Base-by-base conservation (phyloP, 1,140 invertebrate genomes). In the Penaeus japonicus region DNA sequence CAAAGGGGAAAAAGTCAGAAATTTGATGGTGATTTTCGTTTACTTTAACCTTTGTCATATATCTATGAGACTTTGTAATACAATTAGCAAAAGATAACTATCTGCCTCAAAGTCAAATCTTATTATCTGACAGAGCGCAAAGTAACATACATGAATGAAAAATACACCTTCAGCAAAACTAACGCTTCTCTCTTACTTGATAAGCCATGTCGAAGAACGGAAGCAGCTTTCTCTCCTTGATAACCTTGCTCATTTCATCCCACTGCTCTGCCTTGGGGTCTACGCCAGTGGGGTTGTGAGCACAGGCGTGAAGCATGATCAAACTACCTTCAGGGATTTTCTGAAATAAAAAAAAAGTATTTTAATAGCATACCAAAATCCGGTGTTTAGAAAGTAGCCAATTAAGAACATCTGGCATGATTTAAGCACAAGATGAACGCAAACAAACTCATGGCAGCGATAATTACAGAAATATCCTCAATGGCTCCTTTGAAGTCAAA, bases 161-260 rank as follows among this genome's bases (percentile, higher is more conserved):
- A 47, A 12, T 47, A 10, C 10, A 47, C 10, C 10, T 47, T 47
- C 12, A 39, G 39, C 39, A 27, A 62, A 20, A 62, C 30, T 32
- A 62, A 83, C 55, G 15, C 18, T 24, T 22, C 17, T 27, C 22
- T 24, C 75, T 87, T n/a, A 84, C 89, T 80, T 99, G 99, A 94
- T 99, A 99, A 35, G 99, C 99, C 96, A 99, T 99, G 93, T 99
- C 99, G 93, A 99, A 99, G 94, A 97, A 99, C n/a, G 98, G 97
- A 92, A 97, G 98, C 4, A 99, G 93, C 83, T 98, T 96, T 89
- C 93, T 95, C 82, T 96, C 94, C 92, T 98, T 98, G 30, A 98
- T 95, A 1, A 96, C 92, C 92, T 97, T 94, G 73, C 95, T 95
- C 57, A 97, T 94, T 92, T 96, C 95, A 90, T 94, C 94, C 99